A percentile compares a stretch with the other conserved stretches of the same genome.
phyloP scores from a whole-genome alignment of 2,888 invertebrate genomes.

The Hydropsyche betteni region DNA sequence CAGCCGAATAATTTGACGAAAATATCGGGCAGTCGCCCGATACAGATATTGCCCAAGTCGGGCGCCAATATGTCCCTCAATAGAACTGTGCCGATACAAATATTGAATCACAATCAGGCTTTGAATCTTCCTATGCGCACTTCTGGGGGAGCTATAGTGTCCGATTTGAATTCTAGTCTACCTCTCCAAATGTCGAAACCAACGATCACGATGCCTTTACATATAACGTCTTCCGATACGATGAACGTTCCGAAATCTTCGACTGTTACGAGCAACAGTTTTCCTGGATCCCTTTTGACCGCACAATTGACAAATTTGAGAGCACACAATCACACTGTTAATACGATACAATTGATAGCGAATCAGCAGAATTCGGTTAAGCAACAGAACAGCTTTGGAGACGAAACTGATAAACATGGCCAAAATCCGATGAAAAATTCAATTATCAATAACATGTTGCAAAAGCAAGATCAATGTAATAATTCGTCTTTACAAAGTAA shows the following conservation, averaged over 20 bases:
- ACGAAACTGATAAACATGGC: constrained; percentile 6
- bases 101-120: constrained; percentile 53
- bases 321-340: constrained; percentile 61
- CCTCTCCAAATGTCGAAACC: constrained; percentile 60
- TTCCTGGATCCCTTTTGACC: constrained; percentile 56
- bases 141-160: constrained; percentile 62
- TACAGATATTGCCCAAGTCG: constrained; percentile 42
- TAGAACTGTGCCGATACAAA: constrained; percentile 8
- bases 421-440: constrained; percentile 1
- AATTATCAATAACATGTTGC: constrained; percentile 13
- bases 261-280: background rate
- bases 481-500: constrained; percentile 59
- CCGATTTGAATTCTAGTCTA: constrained; percentile 61
- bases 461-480: constrained; percentile 54
- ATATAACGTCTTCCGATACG: constrained; percentile 60
- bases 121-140: constrained; percentile 63
- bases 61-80: constrained; percentile 8
- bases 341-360: constrained; percentile 63
- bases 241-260: background rate
- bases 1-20: constrained; percentile 40
- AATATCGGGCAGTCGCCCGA: constrained; percentile 14
- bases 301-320: constrained; percentile 61
- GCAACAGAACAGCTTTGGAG: background rate
- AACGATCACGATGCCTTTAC: constrained; percentile 61
- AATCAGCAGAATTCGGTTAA: constrained; percentile 56